These are phyloP conservation scores for Cnemophilus loriae DNA, from an alignment of 2,113 vertebrate genomes.

Conservation along the genomic window DNA sequence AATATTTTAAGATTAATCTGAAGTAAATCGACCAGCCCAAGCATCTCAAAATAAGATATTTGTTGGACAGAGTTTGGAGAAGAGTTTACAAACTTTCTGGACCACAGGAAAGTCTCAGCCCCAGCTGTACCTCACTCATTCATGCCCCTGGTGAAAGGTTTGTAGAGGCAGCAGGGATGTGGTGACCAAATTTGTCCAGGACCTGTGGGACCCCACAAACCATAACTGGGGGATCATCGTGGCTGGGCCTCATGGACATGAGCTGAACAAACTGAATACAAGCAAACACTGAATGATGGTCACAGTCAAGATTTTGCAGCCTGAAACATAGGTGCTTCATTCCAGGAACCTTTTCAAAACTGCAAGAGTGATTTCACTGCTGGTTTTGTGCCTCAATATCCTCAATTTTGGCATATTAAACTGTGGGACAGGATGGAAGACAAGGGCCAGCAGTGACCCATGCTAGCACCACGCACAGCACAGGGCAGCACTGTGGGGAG, in stretches of 20 bases:
- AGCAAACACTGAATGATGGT: not conserved
- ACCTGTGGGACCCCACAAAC: not conserved
- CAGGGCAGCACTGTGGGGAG: not conserved
- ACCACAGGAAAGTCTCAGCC: not conserved
- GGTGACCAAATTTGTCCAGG: not conserved
- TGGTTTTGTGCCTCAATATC: not conserved
- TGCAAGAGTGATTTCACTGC: not conserved
- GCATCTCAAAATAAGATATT: not conserved
- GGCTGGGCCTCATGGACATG: not conserved
- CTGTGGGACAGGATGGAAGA: not conserved
- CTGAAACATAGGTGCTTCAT: not conserved
- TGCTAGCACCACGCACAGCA: not conserved
- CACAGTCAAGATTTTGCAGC: not conserved
- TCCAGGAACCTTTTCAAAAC: not conserved
- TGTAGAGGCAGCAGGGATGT: not conserved
- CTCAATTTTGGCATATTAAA: not conserved
- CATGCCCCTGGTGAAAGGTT: not conserved
- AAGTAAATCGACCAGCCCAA: not conserved
- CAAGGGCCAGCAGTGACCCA: not conserved
- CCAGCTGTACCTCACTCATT: not conserved
- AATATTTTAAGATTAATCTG: not conserved
- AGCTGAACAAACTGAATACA: not conserved
- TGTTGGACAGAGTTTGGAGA: not conserved
- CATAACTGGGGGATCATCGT: rapidly evolving
- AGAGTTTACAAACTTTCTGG: not conserved